Conservation (phyloP, 2,888 invertebrate genomes). For the Hirtodrosophila histrioides region DNA sequence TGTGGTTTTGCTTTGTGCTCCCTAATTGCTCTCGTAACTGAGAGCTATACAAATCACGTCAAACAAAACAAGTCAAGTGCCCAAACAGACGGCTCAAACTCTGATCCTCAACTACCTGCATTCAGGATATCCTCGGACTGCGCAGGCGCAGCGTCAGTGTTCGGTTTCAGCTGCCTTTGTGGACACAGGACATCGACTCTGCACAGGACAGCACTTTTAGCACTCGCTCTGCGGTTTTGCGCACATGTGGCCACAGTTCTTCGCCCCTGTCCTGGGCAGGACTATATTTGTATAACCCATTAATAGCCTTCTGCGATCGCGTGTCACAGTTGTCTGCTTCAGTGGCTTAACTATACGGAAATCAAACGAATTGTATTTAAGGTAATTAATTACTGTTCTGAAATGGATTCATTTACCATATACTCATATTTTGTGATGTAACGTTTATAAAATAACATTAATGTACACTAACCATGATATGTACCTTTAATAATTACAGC, state of each 20-base stretch:
- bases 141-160: slow-evolving; percentile 35
- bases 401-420: too few relatives aligned
- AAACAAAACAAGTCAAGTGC: slow-evolving; percentile 69
- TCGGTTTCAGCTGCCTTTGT: slow-evolving; percentile 44
- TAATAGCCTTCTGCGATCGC: slow-evolving; percentile 16
- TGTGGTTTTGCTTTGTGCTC: slow-evolving; percentile 66
- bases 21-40: slow-evolving; percentile 62
- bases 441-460: too few relatives aligned
- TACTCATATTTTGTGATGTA: too few relatives aligned
- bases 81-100: slow-evolving; percentile 24
- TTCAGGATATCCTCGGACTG: slow-evolving; percentile 31
- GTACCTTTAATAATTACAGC: too few relatives aligned
- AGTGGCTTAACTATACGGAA: slow-evolving; percentile 3
- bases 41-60: slow-evolving; percentile 64
- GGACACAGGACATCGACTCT: slow-evolving; percentile 39
- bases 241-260: slow-evolving; percentile 51
- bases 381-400: not conserved
- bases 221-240: slow-evolving; percentile 73
- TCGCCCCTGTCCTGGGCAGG: slow-evolving; percentile 6
- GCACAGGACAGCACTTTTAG: slow-evolving; percentile 62
- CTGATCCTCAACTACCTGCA: slow-evolving; percentile 56
- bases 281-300: slow-evolving; percentile 1
- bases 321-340: slow-evolving; percentile 28
- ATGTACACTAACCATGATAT: too few relatives aligned
- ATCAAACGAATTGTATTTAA: not conserved